Base-by-base conservation (phyloP, 2,888 invertebrate species). In the Nematopogon swammerdamellus region DNA sequence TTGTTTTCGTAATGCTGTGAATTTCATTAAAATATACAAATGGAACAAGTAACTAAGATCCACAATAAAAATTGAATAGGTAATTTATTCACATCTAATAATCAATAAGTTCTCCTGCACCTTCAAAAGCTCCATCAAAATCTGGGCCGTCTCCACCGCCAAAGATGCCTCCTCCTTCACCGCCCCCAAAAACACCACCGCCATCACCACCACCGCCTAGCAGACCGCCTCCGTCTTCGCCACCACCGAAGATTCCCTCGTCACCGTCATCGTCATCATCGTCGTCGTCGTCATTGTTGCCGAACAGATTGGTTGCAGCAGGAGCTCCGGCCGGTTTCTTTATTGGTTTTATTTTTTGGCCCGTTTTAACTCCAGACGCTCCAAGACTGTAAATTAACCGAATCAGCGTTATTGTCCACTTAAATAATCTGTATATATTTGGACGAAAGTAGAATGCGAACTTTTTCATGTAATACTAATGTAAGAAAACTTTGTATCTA, bases 261-360 rank as follows among this genome's bases (percentile, higher is more conserved):
- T 68, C 70, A 18, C 68, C 70, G 49, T 66, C 67, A 49, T 62
- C 64, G 36, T 67, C 71, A 42, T 60, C 60, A 42, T 66, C 63
- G 47, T 63, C 60, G 30, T 65, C 64, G 30, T 53, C 51, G 10
- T 60, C 59, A 48, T 62, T 62, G 49, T 59, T 70, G 25, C 76
- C 73, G 55, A 69, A 77, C 6, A 80, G 61, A 56, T 57, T 76
- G 3, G 74, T 63, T 36, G 79, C 72, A 46, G 66, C 65, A 2
- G 77, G 77, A 4, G 72, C 76, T 17, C 70, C 63, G 45, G 70
- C 68, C n/a, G 29, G 49, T 46, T 47, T 53, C 19, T 49, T 51
- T 45, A 67, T 60, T 29, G 76, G 77, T 54, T 75, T 72, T 2
- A 79, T 80, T 55, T 76, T 77, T 44, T 75, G 59, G 2, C 77